Evolutionary conservation across 2,113 vertebrate species (phyloP).

Genomic region (Aptenodytes patagonicus): DNA sequence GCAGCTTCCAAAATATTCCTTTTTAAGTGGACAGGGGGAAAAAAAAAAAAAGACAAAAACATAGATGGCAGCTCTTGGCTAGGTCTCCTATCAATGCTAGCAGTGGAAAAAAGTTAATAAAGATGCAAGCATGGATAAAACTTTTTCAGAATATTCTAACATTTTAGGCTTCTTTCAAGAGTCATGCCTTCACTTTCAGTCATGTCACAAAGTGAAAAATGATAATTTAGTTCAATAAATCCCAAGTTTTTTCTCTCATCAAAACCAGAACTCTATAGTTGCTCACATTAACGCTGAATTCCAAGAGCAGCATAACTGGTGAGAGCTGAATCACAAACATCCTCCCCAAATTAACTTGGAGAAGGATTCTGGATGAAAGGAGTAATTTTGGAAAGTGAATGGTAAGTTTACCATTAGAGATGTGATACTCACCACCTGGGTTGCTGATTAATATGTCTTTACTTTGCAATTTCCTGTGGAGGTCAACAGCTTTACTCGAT

Average conservation of each 20-base stretch:
- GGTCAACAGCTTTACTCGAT: neutral
- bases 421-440: neutral
- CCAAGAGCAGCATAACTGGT: neutral
- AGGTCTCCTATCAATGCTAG: neutral
- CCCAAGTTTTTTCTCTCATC: neutral
- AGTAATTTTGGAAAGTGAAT: neutral
- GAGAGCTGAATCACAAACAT: neutral
- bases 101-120: neutral
- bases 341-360: neutral
- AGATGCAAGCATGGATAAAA: neutral
- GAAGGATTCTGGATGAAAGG: neutral
- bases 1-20: neutral
- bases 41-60: neutral
- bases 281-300: neutral
- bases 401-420: neutral
- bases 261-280: neutral
- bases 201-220: neutral
- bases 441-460: neutral
- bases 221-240: neutral
- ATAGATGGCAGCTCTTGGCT: neutral
- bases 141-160: neutral
- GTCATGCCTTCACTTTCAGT: neutral
- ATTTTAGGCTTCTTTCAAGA: neutral
- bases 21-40: neutral
- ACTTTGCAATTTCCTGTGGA: neutral